Conservation (phyloP, 2,113 vertebrate species). For the Lucifuga dentata region DNA sequence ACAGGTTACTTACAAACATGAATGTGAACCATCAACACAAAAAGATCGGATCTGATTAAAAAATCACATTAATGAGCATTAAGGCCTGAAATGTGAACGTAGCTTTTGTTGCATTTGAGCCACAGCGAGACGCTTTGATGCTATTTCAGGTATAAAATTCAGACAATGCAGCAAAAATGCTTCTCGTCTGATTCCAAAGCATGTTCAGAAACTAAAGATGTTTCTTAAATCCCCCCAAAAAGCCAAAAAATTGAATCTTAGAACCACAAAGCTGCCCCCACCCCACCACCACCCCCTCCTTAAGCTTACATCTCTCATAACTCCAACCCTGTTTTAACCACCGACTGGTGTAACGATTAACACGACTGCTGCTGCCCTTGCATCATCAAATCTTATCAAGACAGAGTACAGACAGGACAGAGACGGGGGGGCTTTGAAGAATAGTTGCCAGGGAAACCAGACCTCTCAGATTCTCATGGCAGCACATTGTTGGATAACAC, state of each 20-base stretch:
- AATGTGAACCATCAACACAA: constrained; percentile 13
- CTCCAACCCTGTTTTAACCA: constrained; percentile 2
- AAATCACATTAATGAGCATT: too few species aligned
- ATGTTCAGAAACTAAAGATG: not conserved
- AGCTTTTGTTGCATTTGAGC: too few species aligned
- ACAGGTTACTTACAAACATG: too few species aligned
- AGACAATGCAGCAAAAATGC: not conserved
- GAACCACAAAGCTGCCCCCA: not conserved
- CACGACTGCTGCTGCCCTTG: constrained; percentile 65
- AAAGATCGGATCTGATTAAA: not conserved
- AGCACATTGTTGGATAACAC: constrained; percentile 22
- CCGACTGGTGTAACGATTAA: constrained; percentile 71
- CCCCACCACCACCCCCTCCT: too few species aligned
- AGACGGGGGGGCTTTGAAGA: constrained; percentile 58
- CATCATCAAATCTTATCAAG: constrained; percentile 70
- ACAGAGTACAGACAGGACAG: constrained; percentile 50
- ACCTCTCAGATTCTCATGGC: constrained; percentile 65
- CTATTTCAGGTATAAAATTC: not conserved
- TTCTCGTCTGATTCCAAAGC: accelerated
- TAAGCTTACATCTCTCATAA: not conserved
- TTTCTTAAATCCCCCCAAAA: not conserved
- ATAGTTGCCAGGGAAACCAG: constrained; percentile 73
- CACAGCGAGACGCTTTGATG: not conserved
- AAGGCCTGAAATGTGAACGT: too few species aligned
- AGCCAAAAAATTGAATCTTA: not conserved